Conservation (phyloP, 2,113 vertebrate species). For the Helogale parvula region DNA sequence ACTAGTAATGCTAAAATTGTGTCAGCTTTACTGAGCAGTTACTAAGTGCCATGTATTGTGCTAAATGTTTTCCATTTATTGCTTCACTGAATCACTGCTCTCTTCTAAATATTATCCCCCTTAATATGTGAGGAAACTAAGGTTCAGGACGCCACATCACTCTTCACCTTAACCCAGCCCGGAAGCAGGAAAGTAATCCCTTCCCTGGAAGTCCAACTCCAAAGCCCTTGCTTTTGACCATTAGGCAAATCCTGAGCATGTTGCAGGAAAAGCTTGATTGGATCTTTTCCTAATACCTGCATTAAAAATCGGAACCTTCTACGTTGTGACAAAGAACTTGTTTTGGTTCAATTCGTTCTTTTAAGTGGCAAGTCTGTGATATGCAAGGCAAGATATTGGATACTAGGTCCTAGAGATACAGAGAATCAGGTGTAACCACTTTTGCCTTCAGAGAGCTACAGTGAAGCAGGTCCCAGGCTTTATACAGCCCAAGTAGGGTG, state of each 20-base stretch:
- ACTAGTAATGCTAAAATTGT: not conserved
- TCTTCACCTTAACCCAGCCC: not conserved
- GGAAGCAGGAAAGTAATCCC: not conserved
- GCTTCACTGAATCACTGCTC: not conserved
- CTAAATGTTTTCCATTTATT: not conserved
- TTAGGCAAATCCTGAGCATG: not conserved
- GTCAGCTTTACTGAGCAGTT: not conserved
- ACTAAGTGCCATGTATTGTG: not conserved
- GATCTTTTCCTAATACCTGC: not conserved
- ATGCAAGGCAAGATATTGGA: not conserved
- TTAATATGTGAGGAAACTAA: not conserved
- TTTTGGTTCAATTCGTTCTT: constrained; percentile 4
- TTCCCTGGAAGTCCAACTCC: rapidly evolving
- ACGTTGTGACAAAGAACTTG: not conserved
- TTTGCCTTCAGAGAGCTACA: not conserved
- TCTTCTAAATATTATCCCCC: not conserved
- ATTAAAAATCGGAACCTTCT: not conserved
- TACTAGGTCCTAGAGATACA: not conserved
- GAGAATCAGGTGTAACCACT: not conserved
- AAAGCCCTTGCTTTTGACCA: not conserved
- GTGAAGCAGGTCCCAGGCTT: not conserved
- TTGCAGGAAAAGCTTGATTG: not conserved
- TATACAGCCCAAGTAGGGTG: not conserved
- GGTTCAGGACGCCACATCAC: not conserved
- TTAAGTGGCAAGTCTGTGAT: not conserved